These are phyloP conservation scores for Edolisoma coerulescens DNA, from an alignment of 2,113 vertebrate genomes.

Conservation along the genomic window DNA sequence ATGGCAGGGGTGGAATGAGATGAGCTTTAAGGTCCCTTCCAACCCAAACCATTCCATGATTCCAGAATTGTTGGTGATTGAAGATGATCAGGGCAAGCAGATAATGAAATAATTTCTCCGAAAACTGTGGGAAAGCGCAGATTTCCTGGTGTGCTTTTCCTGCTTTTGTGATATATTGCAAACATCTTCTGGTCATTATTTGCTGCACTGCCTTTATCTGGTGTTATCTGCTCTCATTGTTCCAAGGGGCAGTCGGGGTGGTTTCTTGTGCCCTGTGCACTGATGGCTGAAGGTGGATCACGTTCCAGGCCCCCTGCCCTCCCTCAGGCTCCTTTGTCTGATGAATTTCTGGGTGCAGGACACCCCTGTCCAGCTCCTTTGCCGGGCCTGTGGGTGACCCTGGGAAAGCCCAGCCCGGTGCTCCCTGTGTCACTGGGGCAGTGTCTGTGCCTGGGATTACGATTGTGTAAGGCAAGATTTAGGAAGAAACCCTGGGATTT, in stretches of 20 bases:
- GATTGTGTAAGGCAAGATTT: neutral
- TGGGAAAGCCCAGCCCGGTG: neutral
- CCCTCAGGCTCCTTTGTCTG: neutral
- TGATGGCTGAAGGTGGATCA: accelerated
- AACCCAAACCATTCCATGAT: neutral
- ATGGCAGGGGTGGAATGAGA: accelerated
- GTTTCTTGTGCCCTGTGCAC: neutral
- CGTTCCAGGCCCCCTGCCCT: neutral
- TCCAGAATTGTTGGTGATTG: neutral
- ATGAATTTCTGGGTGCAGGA: neutral
- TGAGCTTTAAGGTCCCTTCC: accelerated
- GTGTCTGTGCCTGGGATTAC: accelerated
- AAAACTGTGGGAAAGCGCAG: neutral
- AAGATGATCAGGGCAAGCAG: neutral
- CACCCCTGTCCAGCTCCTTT: neutral
- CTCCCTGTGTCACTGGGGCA: too few species aligned
- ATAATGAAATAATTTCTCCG: accelerated
- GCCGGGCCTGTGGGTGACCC: neutral
- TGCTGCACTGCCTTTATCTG: neutral
- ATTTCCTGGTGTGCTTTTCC: neutral
- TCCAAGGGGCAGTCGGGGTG: neutral
- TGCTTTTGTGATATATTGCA: neutral
- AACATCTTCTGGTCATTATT: neutral
- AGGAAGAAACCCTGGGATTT: neutral
- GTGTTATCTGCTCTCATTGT: neutral